A percentile compares a stretch with the other conserved stretches of the same genome.
Conservation (phyloP, 2,113 vertebrate species). For the Salvelinus sp. region DNA sequence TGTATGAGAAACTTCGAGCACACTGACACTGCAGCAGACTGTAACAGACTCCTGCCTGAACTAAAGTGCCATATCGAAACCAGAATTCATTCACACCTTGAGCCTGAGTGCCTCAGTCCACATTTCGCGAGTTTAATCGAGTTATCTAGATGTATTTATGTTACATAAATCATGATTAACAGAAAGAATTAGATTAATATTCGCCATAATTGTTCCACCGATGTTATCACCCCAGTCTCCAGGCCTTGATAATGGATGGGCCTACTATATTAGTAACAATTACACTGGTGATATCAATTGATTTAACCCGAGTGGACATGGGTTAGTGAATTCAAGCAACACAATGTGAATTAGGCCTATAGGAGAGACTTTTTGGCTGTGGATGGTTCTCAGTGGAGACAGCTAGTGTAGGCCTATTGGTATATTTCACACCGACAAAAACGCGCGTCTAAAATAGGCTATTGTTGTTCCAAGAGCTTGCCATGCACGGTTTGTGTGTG, state of each 20-base stretch:
- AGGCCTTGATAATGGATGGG: conserved; percentile 36
- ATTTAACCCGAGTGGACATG: conserved; percentile 37
- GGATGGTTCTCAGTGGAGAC: neutral
- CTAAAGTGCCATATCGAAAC: neutral
- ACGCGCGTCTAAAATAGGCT: neutral
- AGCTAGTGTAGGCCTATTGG: neutral
- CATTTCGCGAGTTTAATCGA: conserved; percentile 6
- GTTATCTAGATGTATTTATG: conserved; percentile 8
- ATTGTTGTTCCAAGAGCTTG: neutral
- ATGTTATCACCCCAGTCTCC: conserved; percentile 10
- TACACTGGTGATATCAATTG: conserved; percentile 44
- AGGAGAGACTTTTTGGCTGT: neutral
- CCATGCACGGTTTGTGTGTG: neutral
- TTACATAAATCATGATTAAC: conserved; percentile 21
- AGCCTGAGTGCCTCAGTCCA: neutral
- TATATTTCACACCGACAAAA: neutral
- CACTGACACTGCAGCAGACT: neutral
- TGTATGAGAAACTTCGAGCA: neutral
- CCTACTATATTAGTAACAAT: conserved; percentile 35
- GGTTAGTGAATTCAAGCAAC: neutral
- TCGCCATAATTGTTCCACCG: conserved; percentile 2
- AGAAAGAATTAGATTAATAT: conserved; percentile 8
- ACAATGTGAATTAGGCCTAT: neutral
- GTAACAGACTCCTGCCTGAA: neutral
- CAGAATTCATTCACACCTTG: neutral